Evolutionary conservation across 1,140 invertebrate species (phyloP), one percentile per base, ranked within the genome.

Genomic region (Drosophila repletoides): DNA sequence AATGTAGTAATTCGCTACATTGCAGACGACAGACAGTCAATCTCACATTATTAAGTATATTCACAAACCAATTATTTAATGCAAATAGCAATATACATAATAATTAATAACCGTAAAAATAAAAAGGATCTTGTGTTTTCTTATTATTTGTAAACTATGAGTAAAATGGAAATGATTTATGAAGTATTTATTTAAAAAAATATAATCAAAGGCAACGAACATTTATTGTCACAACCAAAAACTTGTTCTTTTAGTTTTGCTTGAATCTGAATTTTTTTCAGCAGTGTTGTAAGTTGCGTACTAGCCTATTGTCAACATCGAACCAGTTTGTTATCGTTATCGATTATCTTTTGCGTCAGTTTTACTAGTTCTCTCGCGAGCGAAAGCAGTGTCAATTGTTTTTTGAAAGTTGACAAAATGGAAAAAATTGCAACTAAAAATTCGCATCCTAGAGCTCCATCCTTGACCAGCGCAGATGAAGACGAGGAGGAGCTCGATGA

Each of bases 21-120:
- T 55, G 12, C 22, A 49, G 51, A 70, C 38, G n/a, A 55, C 38
- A 70, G n/a, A 55, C 38, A 70, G 67, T 69, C 49, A 74, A 69
- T 66, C 55, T 69, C 66, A 69, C 56, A 66, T 46, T 28, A 55
- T 51, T 26, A 43, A 66, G 51, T 51, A 51, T 66, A 60, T 66
- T 26, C 55, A 66, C 38, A 48, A 12, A 46, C 58, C 14, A 55
- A 65, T 51, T 43, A 66, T 59, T 41, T 45, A 58, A 65, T 45
- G 21, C n/a, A 64, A 53, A 56, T 49, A 55, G 19, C 2, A 56
- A 52, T 53, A 68, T 31, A 53, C 29, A 48, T 19, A 34, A 19
- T 64, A 51, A 22, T 51, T 41, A 40, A 28, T 40, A 60, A 22
- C 36, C 43, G 19, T 29, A 12, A 14, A 2, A 12, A 33, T 33